These are phyloP conservation scores for Hemitrygon akajei DNA, from an alignment of 2,797 vertebrate species.

Conservation along the genomic window DNA sequence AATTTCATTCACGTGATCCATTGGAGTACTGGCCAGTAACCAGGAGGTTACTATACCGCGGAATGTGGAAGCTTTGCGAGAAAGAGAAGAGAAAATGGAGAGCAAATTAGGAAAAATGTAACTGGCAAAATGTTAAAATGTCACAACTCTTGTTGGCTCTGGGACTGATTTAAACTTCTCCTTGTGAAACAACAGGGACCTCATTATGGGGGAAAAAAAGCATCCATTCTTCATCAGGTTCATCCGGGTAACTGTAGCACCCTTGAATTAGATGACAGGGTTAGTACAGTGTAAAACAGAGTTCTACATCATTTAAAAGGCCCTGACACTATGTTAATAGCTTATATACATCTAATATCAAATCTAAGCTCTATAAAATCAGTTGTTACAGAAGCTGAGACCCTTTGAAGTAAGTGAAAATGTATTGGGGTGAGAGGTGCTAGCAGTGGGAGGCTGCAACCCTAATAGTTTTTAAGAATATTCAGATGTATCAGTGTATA, in stretches of 20 bases:
- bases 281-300: background rate
- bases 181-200: background rate
- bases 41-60: background rate
- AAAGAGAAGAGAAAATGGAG: background rate
- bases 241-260: background rate
- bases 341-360: background rate
- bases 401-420: background rate
- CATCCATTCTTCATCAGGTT: background rate
- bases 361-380: background rate
- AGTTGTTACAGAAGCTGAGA: background rate
- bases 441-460: too few relatives aligned
- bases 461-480: too few relatives aligned
- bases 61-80: background rate
- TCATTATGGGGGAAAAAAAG: background rate
- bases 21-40: background rate
- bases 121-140: background rate
- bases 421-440: background rate
- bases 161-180: background rate
- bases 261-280: background rate
- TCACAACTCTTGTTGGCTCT: background rate
- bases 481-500: too few relatives aligned
- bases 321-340: background rate
- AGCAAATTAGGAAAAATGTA: background rate
- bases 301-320: too few relatives aligned
- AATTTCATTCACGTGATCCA: background rate